A percentile compares a stretch with the other conserved stretches of the same genome.
phyloP scores from a whole-genome alignment of 1,140 invertebrate species.

The Schlechtendalia chinensis region DNA sequence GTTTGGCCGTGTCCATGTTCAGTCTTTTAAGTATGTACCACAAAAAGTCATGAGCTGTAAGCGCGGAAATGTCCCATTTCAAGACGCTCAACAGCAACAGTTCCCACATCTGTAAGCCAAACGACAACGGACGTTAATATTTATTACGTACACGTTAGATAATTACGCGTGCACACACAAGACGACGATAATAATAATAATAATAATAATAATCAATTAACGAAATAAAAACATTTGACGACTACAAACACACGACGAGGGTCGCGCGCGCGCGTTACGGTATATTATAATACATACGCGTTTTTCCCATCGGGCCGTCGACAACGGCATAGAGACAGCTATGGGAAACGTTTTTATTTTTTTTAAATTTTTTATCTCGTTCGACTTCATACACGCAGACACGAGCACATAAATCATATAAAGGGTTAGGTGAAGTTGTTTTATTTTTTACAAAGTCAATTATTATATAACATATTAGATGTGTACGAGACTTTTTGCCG shows the following conservation, averaged over 20 bases:
- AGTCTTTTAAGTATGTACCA: slow-evolving; percentile 64
- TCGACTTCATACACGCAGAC: background rate
- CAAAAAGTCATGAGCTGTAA: slow-evolving; percentile 78
- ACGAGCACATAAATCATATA: slow-evolving; percentile 8
- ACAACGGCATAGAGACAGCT: too few species aligned
- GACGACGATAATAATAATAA: background rate
- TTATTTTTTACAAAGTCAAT: too few species aligned
- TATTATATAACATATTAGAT: too few species aligned
- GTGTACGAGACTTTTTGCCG: too few species aligned
- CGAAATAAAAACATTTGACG: background rate
- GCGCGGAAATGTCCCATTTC: slow-evolving; percentile 78
- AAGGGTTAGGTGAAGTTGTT: too few species aligned
- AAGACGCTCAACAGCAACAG: slow-evolving; percentile 72
- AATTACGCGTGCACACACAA: background rate
- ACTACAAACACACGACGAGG: slow-evolving; percentile 1
- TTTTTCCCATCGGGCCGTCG: background rate
- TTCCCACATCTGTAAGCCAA: slow-evolving; percentile 73
- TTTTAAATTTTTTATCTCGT: background rate
- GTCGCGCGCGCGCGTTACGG: background rate
- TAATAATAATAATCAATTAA: slow-evolving; percentile 7
- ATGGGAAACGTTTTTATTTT: too few species aligned
- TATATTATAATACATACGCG: too few species aligned
- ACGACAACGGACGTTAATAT: background rate
- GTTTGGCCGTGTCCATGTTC: slow-evolving; percentile 62
- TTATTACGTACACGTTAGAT: background rate